Base-by-base conservation (phyloP, 2,797 vertebrate genomes). In the Cryptoprocta ferox region DNA sequence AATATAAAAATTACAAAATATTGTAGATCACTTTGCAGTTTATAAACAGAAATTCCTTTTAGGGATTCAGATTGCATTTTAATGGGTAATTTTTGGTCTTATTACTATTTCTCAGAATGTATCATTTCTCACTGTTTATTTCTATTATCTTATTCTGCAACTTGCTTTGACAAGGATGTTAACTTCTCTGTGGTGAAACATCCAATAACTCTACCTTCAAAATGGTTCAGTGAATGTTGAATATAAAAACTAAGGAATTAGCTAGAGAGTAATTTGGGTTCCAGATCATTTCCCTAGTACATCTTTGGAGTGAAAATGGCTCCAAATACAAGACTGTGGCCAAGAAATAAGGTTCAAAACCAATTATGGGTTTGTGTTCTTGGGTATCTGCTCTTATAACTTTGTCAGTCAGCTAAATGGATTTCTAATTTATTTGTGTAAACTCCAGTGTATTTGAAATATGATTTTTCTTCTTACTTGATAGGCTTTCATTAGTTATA, bases 361-460 rank as follows among this genome's bases (percentile, higher is more conserved):
- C 6, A 21, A 37, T 82, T 45, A 48, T 10, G 4, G 16, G 39
- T 70, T 79, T 79, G 16, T 56, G 5, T 86, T 93, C 56, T 84
- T 48, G 66, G 12, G 37, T 70, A 93, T 16, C 39, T 56, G 9
- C 66, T 81, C 35, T 18, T 61, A 45, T 11, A 73, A 88, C 56
- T 71, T 63, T 78, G 66, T 92, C 88, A 78, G 45, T 85, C 76
- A 95, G 65, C 24, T 78, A 68, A 78, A 18, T 24, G 79, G 68
- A 94, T 48, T 97, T 91, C 53, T 94, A 66, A 91, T 87, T 89
- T 84, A 81, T 91, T 93, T 80, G 85, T 30, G 42, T 75, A 70
- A 93, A 39, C 45, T n/a, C 65, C 9, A 66, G 1, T 56, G 37
- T 78, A 73, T 96, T 70, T 88, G 59, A 95, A 94, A 92, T 85